Evolutionary conservation across 2,888 invertebrate genomes (phyloP).

Genomic region (Neoaliturus tenellus): DNA sequence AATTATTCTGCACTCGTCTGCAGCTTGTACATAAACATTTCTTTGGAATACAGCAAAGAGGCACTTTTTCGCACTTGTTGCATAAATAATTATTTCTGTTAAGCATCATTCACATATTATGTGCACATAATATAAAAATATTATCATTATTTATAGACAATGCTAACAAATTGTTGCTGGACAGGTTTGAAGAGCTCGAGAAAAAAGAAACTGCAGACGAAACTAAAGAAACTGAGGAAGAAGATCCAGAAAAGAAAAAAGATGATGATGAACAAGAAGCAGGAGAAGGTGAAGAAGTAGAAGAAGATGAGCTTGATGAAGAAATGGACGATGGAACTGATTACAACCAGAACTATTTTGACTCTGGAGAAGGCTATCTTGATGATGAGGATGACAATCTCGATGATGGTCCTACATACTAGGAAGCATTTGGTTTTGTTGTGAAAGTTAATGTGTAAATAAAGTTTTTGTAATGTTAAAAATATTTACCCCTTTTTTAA

Average conservation of each 20-base stretch:
- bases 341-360: slow-evolving; percentile 91
- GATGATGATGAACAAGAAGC: slow-evolving; percentile 75
- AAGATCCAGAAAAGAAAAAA: slow-evolving; percentile 75
- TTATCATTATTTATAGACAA: too few species aligned
- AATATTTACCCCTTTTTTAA: too few species aligned
- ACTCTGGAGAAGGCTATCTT: slow-evolving; percentile 87
- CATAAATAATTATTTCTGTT: too few species aligned
- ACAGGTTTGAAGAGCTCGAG: slow-evolving; percentile 67
- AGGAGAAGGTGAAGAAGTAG: slow-evolving; percentile 76
- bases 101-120: too few species aligned
- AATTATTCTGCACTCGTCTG: too few species aligned
- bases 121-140: too few species aligned
- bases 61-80: too few species aligned
- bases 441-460: background rate
- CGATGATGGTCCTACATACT: slow-evolving; percentile 90
- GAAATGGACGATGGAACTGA: slow-evolving; percentile 94
- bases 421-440: slow-evolving; percentile 64
- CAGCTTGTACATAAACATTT: too few species aligned
- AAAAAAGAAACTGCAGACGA: slow-evolving; percentile 73
- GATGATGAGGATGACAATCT: slow-evolving; percentile 92
- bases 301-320: slow-evolving; percentile 83
- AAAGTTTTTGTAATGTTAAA: background rate
- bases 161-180: background rate
- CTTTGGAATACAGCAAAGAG: too few species aligned
- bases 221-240: slow-evolving; percentile 78